Percentiles rank a stretch among this genome's conserved stretches.
These are phyloP conservation scores for Drosophila ustulata DNA, from an alignment of 2,888 invertebrate genomes.

Conservation along the genomic window DNA sequence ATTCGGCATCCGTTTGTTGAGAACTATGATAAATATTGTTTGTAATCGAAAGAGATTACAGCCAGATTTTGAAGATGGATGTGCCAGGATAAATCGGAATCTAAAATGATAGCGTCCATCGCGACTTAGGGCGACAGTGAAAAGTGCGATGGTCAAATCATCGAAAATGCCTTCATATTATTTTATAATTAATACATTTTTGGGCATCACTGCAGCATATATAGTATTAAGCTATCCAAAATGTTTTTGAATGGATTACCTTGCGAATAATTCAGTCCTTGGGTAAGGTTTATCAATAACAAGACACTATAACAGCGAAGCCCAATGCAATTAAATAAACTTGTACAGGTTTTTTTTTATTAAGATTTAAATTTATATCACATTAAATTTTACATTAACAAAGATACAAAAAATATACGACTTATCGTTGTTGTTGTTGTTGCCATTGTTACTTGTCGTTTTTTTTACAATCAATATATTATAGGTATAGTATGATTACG, in stretches of 20 bases:
- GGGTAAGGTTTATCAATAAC: not conserved
- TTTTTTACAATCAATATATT: constrained; percentile 42
- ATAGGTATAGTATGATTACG: constrained; percentile 6
- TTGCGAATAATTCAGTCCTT: not conserved
- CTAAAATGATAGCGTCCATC: no score
- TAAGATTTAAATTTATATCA: constrained; percentile 80
- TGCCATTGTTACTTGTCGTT: constrained; percentile 35
- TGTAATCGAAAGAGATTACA: no score
- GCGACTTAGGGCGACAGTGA: no score
- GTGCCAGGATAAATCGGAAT: no score
- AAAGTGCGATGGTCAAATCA: no score
- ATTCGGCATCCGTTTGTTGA: no score
- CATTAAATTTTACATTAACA: constrained; percentile 80
- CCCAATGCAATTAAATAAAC: constrained; percentile 1
- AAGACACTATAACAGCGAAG: not conserved
- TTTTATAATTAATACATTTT: no score
- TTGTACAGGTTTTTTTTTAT: constrained; percentile 45
- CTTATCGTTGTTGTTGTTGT: constrained; percentile 53
- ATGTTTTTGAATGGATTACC: not conserved
- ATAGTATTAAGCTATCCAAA: no score
- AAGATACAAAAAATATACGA: constrained; percentile 69
- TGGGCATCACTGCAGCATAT: no score
- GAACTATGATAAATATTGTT: no score
- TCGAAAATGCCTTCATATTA: no score
- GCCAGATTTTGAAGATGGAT: no score